Conservation (phyloP, 1,140 invertebrate genomes). For the Drosophila willistoni region DNA sequence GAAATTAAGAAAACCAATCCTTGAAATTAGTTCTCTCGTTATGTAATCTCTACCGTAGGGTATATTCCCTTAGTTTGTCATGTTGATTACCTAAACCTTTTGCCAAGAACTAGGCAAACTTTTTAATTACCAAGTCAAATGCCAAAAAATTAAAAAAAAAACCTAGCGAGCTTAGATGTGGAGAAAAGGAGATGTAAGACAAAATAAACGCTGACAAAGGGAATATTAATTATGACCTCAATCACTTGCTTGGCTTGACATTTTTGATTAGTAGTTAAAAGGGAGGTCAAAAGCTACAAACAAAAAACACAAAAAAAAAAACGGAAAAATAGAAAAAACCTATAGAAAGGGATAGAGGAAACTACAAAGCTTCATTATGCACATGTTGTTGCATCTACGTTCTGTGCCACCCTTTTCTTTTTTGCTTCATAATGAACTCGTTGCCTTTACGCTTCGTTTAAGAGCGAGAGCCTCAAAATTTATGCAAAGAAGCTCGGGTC, state of each 20-base stretch:
- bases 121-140: conserved; percentile 59
- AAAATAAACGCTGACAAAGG: conserved; percentile 47
- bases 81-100: conserved; percentile 44
- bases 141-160: conserved; percentile 20
- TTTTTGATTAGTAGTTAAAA: conserved; percentile 59
- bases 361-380: conserved; percentile 55
- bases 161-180: background rate
- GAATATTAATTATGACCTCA: conserved; percentile 44
- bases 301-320: background rate
- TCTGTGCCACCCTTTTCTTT: background rate
- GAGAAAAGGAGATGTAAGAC: background rate
- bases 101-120: conserved; percentile 14
- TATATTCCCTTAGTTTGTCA: conserved; percentile 12
- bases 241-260: conserved; percentile 61
- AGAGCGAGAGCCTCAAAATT: conserved; percentile 41
- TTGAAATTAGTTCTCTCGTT: no score
- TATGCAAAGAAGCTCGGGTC: conserved; percentile 63
- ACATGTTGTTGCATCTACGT: conserved; percentile 33
- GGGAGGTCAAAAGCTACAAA: background rate
- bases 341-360: conserved; percentile 6
- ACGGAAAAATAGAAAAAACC: background rate
- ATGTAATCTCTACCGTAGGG: background rate
- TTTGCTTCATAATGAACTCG: conserved; percentile 54
- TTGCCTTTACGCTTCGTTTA: conserved; percentile 58
- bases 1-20: no score